phyloP scores from a whole-genome alignment of 1,140 invertebrate species.

The Cydia strobilella region DNA sequence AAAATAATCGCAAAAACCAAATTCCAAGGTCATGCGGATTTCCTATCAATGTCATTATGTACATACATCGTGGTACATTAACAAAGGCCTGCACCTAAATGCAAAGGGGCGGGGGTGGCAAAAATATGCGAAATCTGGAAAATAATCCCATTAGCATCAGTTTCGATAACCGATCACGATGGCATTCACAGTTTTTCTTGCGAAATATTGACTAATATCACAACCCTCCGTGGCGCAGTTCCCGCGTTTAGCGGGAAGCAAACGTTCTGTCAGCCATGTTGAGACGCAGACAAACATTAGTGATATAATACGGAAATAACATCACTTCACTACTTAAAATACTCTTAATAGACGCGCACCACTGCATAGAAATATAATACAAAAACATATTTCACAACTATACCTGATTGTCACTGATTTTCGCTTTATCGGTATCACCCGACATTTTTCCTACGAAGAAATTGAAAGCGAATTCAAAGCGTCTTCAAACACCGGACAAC shows the following conservation, averaged over 20 bases:
- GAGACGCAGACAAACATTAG: slow-evolving; percentile 81
- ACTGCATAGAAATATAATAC: slow-evolving; percentile 68
- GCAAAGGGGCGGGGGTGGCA: slow-evolving; percentile 78
- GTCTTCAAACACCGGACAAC: slow-evolving; percentile 80
- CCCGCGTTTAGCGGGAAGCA: slow-evolving; percentile 81
- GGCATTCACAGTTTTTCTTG: slow-evolving; percentile 73
- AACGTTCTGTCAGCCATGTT: slow-evolving; percentile 81
- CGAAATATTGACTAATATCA: slow-evolving; percentile 70
- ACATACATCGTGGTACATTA: slow-evolving; percentile 74
- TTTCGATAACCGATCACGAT: slow-evolving; percentile 75
- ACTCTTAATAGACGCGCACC: slow-evolving; percentile 67
- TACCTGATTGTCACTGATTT: slow-evolving; percentile 81
- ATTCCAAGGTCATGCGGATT: slow-evolving; percentile 80
- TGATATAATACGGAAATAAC: slow-evolving; percentile 80
- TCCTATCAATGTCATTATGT: slow-evolving; percentile 79
- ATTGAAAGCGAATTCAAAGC: slow-evolving; percentile 81
- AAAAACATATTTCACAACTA: slow-evolving; percentile 74
- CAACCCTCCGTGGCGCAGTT: slow-evolving; percentile 79
- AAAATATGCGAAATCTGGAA: slow-evolving; percentile 75
- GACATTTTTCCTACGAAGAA: slow-evolving; percentile 80
- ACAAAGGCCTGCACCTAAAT: slow-evolving; percentile 79
- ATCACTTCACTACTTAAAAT: slow-evolving; percentile 69
- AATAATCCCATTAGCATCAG: slow-evolving; percentile 75
- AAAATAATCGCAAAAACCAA: slow-evolving; percentile 77
- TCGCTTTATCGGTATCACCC: slow-evolving; percentile 81